A percentile compares a stretch with the other conserved stretches of the same genome.
phyloP scores from a whole-genome alignment of 1,140 invertebrate genomes.

The Lasaia peninsularis region DNA sequence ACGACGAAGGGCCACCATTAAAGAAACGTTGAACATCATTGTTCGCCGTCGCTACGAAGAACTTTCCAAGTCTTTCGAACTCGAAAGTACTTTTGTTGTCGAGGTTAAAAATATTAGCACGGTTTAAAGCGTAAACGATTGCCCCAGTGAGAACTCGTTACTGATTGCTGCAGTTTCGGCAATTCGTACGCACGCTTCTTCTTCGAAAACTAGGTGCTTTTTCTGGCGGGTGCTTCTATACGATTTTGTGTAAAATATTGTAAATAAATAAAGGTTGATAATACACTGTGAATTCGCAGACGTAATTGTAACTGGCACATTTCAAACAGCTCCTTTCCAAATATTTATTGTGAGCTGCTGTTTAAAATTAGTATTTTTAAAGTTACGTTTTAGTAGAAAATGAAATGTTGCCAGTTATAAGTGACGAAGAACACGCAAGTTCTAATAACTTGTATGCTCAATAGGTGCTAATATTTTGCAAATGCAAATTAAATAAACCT shows the following conservation, averaged over 20 bases:
- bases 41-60: conserved; percentile 25
- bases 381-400: neutral
- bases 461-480: conserved; percentile 12
- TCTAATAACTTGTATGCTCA: neutral
- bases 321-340: neutral
- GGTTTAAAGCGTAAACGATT: conserved; percentile 13
- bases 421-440: neutral
- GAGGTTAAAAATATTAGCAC: neutral
- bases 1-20: conserved; percentile 67
- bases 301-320: neutral
- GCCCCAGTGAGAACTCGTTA: conserved; percentile 49
- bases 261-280: conserved; percentile 39
- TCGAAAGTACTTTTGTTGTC: conserved; percentile 1
- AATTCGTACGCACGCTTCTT: conserved; percentile 54
- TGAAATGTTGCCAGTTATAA: conserved; percentile 5
- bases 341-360: neutral
- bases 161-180: conserved; percentile 30
- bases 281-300: conserved; percentile 3
- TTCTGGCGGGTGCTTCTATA: conserved; percentile 69
- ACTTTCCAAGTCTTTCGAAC: conserved; percentile 15
- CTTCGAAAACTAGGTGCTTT: conserved; percentile 69
- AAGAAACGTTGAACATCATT: conserved; percentile 59
- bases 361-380: neutral
- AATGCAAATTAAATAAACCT: conserved; percentile 3
- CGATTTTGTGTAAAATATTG: conserved; percentile 59